These are phyloP conservation scores for Hypomesus transpacificus DNA, from an alignment of 2,113 vertebrate species.

Conservation along the genomic window DNA sequence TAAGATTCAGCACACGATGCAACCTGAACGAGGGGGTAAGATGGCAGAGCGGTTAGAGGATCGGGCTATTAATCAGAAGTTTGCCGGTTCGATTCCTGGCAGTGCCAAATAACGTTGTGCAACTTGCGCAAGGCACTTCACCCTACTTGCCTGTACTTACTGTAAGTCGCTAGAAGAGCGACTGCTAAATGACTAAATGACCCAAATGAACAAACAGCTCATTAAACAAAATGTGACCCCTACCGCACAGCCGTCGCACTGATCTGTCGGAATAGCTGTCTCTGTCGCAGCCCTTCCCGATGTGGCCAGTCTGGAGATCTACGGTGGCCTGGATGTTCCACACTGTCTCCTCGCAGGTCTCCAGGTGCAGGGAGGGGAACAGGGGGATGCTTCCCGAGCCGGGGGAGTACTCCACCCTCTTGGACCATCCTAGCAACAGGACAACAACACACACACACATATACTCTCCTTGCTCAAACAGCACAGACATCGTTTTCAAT, in stretches of 20 bases:
- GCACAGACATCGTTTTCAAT: too few species aligned
- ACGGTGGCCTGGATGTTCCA: conserved; percentile 98
- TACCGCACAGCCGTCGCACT: conserved; percentile 92
- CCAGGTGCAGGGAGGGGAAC: conserved; percentile 90
- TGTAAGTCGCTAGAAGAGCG: too few species aligned
- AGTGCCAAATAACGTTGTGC: too few species aligned
- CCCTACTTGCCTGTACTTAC: too few species aligned
- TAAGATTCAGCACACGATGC: too few species aligned
- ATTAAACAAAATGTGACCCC: conserved; percentile 20
- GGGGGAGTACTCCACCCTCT: conserved; percentile 91
- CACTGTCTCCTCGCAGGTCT: conserved; percentile 94
- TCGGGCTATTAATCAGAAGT: too few species aligned
- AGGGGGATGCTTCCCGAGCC: conserved; percentile 88
- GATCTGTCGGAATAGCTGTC: conserved; percentile 97
- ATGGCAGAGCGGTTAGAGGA: too few species aligned
- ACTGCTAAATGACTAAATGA: too few species aligned
- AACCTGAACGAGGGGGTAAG: too few species aligned
- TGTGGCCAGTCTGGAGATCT: conserved; percentile 94
- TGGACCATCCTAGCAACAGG: conserved; percentile 84
- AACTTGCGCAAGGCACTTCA: too few species aligned
- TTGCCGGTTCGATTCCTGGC: too few species aligned
- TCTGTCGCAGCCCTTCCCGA: conserved; percentile 95
- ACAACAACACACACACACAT: conserved; percentile 11
- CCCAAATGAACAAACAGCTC: background rate
- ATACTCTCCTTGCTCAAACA: background rate